Evolutionary conservation across 2,113 vertebrate species (phyloP), one percentile per base, ranked within the genome.

Genomic region (Dissostichus mawsoni): DNA sequence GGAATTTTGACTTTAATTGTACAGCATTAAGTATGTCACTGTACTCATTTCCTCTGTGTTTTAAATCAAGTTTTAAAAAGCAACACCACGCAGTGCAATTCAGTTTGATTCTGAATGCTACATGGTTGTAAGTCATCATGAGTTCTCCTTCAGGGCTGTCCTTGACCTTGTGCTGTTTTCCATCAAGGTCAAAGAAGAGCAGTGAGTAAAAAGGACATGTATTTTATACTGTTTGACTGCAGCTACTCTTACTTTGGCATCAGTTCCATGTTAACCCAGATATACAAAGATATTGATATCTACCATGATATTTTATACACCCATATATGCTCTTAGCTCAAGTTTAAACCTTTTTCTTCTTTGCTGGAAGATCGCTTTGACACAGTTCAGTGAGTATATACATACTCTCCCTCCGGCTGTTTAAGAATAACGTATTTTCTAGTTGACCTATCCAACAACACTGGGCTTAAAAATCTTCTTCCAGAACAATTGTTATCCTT

Each of bases 401-500:
- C 50, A 73, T 23, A 36, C 25, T 55, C 41, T 72, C 50, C 74
- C 45, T 77, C 50, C 3, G 69, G 83, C 65, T 64, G 66, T 20
- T 47, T 33, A 14, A 78, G 56, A 64, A 74, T 63, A 44, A 64
- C 51, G 53, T n/a, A 29, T 68, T 70, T 72, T 41, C 65, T n/a
- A 72, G 55, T 67, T 63, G 72, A 89, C 69, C 64, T 58, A 51
- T 41, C n/a, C 47, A 16, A 29, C 33, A 72, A 69, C 14, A 23
- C 56, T 8, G 75, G 23, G 63, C 78, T 86, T 73, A 52, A 56
- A 70, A 82, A 59, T 63, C 71, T 66, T 65, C 69, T 55, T 59
- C 36, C 50, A 70, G 51, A 83, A 66, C 73, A 59, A 71, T 72
- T 12, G 55, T 53, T 36, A n/a, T 56, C 66, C 69, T 53, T 58